Evolutionary conservation across 2,797 vertebrate species (phyloP).

Genomic region (Brachymystax lenok): DNA sequence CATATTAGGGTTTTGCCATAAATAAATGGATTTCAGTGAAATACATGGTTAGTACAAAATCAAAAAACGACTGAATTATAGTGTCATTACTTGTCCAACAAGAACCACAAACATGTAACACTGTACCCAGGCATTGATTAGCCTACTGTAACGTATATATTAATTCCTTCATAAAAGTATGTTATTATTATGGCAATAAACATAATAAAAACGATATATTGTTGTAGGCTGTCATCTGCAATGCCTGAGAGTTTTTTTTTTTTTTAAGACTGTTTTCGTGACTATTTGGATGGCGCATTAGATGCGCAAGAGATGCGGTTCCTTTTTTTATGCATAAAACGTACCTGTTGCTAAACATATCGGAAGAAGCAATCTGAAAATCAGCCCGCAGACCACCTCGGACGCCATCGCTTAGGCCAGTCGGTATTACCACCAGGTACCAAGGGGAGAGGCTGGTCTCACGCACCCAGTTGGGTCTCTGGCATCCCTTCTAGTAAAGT

Average conservation of each 20-base stretch:
- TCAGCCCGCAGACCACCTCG: conserved; percentile 90
- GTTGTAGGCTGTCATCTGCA: no score
- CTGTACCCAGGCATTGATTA: no score
- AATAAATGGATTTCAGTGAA: not conserved
- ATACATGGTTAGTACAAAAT: not conserved
- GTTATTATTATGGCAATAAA: not conserved
- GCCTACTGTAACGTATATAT: no score
- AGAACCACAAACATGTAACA: not conserved
- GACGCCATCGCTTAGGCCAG: conserved; percentile 83
- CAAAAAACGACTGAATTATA: not conserved
- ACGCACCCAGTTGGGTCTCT: conserved; percentile 46
- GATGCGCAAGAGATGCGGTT: not conserved
- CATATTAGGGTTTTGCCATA: no score
- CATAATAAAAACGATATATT: no score
- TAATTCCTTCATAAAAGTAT: not conserved
- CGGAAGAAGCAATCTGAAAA: conserved; percentile 93
- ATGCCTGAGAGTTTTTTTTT: not conserved
- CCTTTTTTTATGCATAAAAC: conserved; percentile 40
- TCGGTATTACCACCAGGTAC: conserved; percentile 47
- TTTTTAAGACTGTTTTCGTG: not conserved
- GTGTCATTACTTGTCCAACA: not conserved
- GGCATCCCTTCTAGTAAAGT: conserved; percentile 61
- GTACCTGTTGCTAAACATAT: conserved; percentile 91
- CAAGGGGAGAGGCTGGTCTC: conserved; percentile 36
- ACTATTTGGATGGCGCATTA: not conserved